A percentile compares a stretch with the other conserved stretches of the same genome.
These are phyloP conservation scores for Eolophus roseicapilla DNA, from an alignment of 2,113 vertebrate species.

Conservation along the genomic window DNA sequence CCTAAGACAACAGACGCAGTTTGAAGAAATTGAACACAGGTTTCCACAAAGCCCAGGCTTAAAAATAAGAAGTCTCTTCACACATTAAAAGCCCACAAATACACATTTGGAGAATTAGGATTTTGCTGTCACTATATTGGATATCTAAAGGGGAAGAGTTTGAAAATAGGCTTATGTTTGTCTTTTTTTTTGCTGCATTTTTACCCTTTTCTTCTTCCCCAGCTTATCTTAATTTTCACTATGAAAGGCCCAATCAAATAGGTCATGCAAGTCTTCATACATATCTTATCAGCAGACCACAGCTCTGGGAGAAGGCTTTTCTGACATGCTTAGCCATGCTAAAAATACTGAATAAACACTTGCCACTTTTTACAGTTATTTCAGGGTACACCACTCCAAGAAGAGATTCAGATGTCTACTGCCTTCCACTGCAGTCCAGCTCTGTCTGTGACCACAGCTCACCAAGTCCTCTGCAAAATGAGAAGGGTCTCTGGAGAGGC, in stretches of 20 bases:
- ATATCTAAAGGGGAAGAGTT: neutral
- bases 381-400: rapidly evolving
- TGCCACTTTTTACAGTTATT: neutral
- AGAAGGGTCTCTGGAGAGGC: neutral
- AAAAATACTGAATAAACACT: neutral
- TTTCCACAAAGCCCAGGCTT: conserved; percentile 33
- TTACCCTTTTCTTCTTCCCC: neutral
- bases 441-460: neutral
- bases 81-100: neutral
- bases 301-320: neutral
- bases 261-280: neutral
- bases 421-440: neutral
- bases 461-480: neutral
- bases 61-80: neutral
- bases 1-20: neutral
- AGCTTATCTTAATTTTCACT: neutral
- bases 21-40: conserved; percentile 3
- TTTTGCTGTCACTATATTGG: neutral
- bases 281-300: neutral
- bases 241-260: neutral
- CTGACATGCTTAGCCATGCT: neutral
- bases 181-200: neutral
- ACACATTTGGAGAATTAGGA: neutral
- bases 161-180: neutral
- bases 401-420: neutral